Percentiles rank a stretch among this genome's conserved stretches.
Evolutionary conservation across 2,797 vertebrate genomes (phyloP).

Genomic region (Schizopygopsis pylzovi): DNA sequence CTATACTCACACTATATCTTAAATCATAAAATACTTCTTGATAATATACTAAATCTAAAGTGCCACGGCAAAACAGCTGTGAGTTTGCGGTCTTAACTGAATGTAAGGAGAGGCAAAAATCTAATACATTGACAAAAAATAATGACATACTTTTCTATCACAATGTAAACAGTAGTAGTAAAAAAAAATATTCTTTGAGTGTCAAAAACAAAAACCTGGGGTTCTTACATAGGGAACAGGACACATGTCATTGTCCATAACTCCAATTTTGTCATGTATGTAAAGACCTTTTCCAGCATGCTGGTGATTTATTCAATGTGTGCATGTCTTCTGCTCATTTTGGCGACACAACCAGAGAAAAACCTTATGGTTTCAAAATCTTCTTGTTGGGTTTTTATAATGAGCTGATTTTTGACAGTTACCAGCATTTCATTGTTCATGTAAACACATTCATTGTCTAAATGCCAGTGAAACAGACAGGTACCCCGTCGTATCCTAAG

Average conservation of each 20-base stretch:
- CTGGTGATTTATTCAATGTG: background rate
- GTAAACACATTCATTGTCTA: conserved; percentile 35
- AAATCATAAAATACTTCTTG: background rate
- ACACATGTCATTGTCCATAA: background rate
- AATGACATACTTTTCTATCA: background rate
- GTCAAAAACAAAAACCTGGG: no score
- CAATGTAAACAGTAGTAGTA: background rate
- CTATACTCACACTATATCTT: background rate
- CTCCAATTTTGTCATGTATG: no score
- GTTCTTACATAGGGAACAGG: background rate
- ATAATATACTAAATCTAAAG: background rate
- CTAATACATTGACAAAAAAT: background rate
- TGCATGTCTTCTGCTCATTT: background rate
- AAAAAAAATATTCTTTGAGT: no score
- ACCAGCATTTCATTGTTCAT: background rate
- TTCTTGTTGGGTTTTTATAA: background rate
- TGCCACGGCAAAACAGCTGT: no score
- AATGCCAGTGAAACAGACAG: conserved; percentile 50
- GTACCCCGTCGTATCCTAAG: conserved; percentile 20
- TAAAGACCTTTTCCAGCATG: background rate
- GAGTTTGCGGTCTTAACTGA: no score
- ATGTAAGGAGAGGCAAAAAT: no score
- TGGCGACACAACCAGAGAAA: background rate
- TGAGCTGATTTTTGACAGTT: background rate
- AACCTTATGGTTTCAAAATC: background rate